These are phyloP conservation scores for Denticeps clupeoides DNA, from an alignment of 2,797 vertebrate genomes.

Conservation along the genomic window DNA sequence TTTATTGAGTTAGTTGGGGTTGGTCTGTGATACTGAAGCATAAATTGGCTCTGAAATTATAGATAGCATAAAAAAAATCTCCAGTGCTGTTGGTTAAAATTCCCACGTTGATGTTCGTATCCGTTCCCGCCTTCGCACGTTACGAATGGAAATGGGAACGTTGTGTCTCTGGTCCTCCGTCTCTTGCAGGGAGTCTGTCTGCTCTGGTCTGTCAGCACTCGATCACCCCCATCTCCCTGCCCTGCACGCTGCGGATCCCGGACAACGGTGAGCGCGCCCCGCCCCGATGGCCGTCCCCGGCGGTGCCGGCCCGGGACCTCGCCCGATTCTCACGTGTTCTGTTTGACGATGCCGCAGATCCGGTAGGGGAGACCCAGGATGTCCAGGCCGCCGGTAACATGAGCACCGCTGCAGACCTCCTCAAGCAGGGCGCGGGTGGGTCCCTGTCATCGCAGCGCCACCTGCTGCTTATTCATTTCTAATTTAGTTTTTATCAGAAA, in stretches of 20 bases:
- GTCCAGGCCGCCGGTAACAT: constrained; percentile 64
- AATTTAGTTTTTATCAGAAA: no score
- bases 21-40: no score
- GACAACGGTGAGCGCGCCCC: constrained; percentile 75
- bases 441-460: not conserved
- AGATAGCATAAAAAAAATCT: no score
- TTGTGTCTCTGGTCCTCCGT: not conserved
- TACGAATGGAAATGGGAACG: no score
- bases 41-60: no score
- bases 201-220: constrained; percentile 85
- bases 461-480: no score
- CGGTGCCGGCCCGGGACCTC: no score
- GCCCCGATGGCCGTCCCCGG: no score
- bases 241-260: constrained; percentile 73
- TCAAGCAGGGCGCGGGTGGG: constrained; percentile 83
- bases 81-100: no score
- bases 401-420: constrained; percentile 83
- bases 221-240: constrained; percentile 81
- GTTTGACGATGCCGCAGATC: constrained; percentile 51
- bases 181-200: constrained; percentile 73
- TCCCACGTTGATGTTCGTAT: no score
- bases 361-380: constrained; percentile 60
- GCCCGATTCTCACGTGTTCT: not conserved
- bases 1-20: no score
- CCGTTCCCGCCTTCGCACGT: no score